Conservation (phyloP, 37 sponge, comb jelly and placozoan genomes). For the Chondrosia reniformis region DNA sequence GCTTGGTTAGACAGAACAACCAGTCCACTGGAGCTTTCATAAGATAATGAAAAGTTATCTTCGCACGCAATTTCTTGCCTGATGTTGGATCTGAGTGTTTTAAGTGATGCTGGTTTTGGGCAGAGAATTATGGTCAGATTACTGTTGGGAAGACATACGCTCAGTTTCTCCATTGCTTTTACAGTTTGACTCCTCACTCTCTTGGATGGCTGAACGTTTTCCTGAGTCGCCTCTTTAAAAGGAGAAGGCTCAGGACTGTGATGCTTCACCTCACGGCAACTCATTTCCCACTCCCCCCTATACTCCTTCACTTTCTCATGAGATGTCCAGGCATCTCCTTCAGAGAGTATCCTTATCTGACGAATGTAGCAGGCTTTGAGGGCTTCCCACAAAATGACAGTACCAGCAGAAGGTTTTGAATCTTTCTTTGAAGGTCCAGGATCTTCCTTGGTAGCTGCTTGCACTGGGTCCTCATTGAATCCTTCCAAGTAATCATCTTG, state of each 20-base stretch:
- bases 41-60: too few relatives aligned
- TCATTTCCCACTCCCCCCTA: background rate
- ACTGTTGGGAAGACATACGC: background rate
- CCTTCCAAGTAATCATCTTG: background rate
- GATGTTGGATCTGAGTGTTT: background rate
- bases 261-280: background rate
- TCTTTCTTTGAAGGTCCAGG: background rate
- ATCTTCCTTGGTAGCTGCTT: background rate
- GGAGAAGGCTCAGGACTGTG: background rate
- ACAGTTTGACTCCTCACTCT: background rate
- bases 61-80: too few relatives aligned
- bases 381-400: slow-evolving; percentile 65
- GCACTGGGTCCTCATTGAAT: background rate
- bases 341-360: slow-evolving; percentile 38
- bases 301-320: background rate
- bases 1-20: too few relatives aligned
- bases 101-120: background rate
- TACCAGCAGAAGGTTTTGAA: slow-evolving; percentile 27
- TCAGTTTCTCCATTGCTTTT: background rate
- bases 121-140: background rate
- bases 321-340: slow-evolving; percentile 13
- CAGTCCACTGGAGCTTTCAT: too few relatives aligned
- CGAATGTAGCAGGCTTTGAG: slow-evolving; percentile 37
- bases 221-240: background rate
- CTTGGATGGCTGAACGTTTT: background rate